Percentiles rank a stretch among this genome's conserved stretches.
These are phyloP conservation scores for Alligator sinensis DNA, from an alignment of 2,113 vertebrate species.

Conservation along the genomic window DNA sequence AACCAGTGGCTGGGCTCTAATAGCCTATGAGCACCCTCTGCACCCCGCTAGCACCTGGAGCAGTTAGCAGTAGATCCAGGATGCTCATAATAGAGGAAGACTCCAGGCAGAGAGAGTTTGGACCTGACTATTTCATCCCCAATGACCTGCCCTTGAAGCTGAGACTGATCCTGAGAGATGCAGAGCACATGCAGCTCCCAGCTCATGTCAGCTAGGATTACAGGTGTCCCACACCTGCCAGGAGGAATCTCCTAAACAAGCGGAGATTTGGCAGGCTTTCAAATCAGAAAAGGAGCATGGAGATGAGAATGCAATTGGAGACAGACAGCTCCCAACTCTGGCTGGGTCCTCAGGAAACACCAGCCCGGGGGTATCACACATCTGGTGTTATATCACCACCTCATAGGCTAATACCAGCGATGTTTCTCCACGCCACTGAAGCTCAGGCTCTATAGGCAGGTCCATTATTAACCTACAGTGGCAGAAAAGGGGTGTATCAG, in stretches of 20 bases:
- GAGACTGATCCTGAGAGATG: neutral
- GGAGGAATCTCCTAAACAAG: neutral
- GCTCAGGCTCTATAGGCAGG: neutral
- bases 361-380: neutral
- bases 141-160: neutral
- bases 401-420: neutral
- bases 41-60: neutral
- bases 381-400: neutral
- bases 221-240: neutral
- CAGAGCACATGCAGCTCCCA: neutral
- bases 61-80: neutral
- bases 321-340: neutral
- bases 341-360: neutral
- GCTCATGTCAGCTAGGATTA: neutral
- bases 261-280: accelerated
- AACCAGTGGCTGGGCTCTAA: neutral
- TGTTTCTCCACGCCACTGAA: neutral
- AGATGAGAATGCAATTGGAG: accelerated
- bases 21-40: neutral
- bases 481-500: neutral
- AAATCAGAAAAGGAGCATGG: neutral
- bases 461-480: neutral
- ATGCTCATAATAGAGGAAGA: neutral
- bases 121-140: neutral
- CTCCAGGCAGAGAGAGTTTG: neutral